Evolutionary conservation across 2,113 vertebrate species (phyloP).

Genomic region (Apteryx mantelli): DNA sequence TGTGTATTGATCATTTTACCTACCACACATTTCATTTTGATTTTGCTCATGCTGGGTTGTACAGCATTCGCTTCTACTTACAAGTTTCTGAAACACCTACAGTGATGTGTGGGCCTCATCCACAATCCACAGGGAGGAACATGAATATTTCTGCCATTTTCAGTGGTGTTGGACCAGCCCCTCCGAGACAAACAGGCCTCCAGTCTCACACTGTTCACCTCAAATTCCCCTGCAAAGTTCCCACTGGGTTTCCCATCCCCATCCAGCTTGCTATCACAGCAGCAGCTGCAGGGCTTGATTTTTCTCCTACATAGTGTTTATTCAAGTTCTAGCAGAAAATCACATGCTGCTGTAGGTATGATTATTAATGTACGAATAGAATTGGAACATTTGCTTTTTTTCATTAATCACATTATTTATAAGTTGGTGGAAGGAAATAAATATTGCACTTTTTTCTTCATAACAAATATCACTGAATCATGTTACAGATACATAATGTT

Average conservation of each 20-base stretch:
- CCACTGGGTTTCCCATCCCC: background rate
- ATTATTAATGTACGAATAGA: background rate
- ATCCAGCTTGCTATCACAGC: background rate
- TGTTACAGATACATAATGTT: background rate
- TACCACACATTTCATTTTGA: background rate
- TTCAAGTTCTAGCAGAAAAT: background rate
- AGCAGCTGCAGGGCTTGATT: background rate
- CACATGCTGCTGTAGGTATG: background rate
- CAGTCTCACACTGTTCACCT: background rate
- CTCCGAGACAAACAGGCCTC: fast-evolving
- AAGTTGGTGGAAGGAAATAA: background rate
- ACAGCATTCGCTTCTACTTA: background rate
- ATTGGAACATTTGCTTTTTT: background rate
- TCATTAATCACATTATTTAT: background rate
- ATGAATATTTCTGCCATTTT: background rate
- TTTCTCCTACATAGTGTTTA: background rate
- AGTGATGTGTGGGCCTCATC: fast-evolving
- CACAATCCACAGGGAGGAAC: fast-evolving
- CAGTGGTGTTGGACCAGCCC: background rate
- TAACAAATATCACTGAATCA: background rate
- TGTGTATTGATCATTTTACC: background rate
- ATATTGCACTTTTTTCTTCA: background rate
- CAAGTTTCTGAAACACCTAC: background rate
- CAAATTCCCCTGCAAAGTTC: background rate
- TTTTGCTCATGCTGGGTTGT: background rate